phyloP scores from a whole-genome alignment of 1,140 invertebrate species.

The Octopus sinensis region DNA sequence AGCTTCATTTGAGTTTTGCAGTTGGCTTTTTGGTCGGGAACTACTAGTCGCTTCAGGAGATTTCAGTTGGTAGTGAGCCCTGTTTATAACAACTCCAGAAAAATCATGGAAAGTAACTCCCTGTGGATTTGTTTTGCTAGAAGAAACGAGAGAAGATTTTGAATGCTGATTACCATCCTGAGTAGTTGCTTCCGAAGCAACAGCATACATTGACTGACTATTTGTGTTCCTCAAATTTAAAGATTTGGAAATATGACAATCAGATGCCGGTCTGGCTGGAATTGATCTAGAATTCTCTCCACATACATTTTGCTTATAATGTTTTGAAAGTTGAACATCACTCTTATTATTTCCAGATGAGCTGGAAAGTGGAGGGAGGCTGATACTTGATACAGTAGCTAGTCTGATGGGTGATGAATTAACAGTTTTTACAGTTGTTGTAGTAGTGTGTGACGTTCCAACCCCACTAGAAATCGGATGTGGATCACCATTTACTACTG shows the following conservation, averaged over 20 bases:
- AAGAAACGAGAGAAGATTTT: background rate
- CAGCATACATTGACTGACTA: background rate
- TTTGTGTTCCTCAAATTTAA: background rate
- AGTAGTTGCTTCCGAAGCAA: background rate
- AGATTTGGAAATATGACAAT: background rate
- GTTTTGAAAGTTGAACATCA: background rate
- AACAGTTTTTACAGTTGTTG: background rate
- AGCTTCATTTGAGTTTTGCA: background rate
- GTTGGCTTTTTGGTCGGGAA: no score
- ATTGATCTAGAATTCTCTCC: background rate
- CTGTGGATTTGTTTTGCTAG: background rate
- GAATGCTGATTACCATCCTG: background rate
- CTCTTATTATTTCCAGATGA: background rate
- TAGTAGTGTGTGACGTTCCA: background rate
- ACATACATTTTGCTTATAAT: background rate
- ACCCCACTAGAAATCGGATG: background rate
- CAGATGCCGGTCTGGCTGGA: background rate
- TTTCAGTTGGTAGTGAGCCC: background rate
- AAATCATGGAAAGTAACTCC: constrained; percentile 10
- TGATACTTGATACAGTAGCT: background rate
- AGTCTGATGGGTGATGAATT: background rate
- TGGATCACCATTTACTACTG: background rate
- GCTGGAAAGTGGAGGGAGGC: background rate
- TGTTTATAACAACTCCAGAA: constrained; percentile 1
- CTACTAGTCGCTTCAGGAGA: background rate